Base-by-base conservation (phyloP, 1,140 invertebrate species). In the Antheraea mylitta region DNA sequence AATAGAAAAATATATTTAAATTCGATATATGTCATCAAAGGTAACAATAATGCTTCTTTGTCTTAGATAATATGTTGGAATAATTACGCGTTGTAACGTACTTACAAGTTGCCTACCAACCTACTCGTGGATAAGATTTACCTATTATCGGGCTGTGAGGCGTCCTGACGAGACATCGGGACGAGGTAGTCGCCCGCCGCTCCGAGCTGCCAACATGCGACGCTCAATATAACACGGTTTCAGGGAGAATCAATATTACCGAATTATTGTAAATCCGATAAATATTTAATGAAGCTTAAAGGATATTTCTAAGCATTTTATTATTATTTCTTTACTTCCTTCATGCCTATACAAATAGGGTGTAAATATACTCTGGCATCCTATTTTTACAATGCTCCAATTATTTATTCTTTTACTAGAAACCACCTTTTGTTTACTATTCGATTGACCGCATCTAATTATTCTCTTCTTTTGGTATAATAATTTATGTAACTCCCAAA, bases 171-270 rank as follows among this genome's bases (percentile, higher is more conserved):
- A 72, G 87, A 82, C 83, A 88, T 86, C 71, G 92, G 90, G 81
- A 92, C 90, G 76, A 93, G 85, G 88, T 93, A 93, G 89, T 92
- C 91, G 75, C 88, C 88, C 75, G 87, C 83, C 81, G 81, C 76
- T 67, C 81, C 81, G 72, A 81, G 85, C 90, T 90, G 90, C 86
- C 86, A 90, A 92, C 92, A 89, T 75, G 80, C 87, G 85, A 82
- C 85, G 80, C 80, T 79, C 78, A 79, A 79, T 87, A 80, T 80
- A 30, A 73, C 68, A 72, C 73, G 72, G 73, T 73, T 71, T 76
- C 67, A 62, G 63, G 18, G n/a, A 64, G 38, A 42, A n/a, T 22
- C 18, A 61, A 11, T 61, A 13, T n/a, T 30, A 36, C n/a, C 19
- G 18, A 7, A 36, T 36, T 22, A 22, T 61, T 30, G 10, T 18